phyloP scores from a whole-genome alignment of 1,140 invertebrate genomes.

The Pseudomyrmex flavicornis region DNA sequence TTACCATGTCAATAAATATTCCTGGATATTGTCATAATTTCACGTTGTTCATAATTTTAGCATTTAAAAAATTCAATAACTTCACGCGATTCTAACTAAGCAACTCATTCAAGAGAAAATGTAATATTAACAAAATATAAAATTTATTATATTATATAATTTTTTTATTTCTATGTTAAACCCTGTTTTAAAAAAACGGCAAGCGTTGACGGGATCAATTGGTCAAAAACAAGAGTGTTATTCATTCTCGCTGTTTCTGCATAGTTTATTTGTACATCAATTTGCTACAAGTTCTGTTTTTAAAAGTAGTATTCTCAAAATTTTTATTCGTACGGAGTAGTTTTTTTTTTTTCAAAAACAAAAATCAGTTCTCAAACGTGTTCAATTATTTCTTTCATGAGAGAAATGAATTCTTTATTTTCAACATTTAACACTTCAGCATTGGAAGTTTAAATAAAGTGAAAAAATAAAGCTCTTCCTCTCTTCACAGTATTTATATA shows the following conservation, averaged over 20 bases:
- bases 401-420: slow-evolving; percentile 20
- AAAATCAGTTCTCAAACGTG: slow-evolving; percentile 1
- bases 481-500: too few species aligned
- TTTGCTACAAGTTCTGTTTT: slow-evolving; percentile 67
- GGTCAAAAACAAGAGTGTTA: background rate
- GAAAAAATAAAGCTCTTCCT: too few species aligned
- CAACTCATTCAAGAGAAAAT: too few species aligned
- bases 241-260: slow-evolving; percentile 33
- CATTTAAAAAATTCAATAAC: background rate
- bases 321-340: slow-evolving; percentile 32
- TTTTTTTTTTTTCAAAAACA: background rate
- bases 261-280: slow-evolving; percentile 75
- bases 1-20: slow-evolving; percentile 72
- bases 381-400: background rate
- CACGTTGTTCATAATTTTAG: background rate
- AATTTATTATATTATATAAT: too few species aligned
- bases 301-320: slow-evolving; percentile 63
- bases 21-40: slow-evolving; percentile 34
- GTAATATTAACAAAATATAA: too few species aligned
- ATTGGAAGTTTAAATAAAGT: too few species aligned
- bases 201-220: slow-evolving; percentile 19
- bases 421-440: background rate
- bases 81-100: background rate
- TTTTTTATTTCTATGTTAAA: too few species aligned
- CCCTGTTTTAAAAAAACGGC: slow-evolving; percentile 43